These are phyloP conservation scores for Anolis sagrei DNA, from an alignment of 2,113 vertebrate species.

Conservation along the genomic window DNA sequence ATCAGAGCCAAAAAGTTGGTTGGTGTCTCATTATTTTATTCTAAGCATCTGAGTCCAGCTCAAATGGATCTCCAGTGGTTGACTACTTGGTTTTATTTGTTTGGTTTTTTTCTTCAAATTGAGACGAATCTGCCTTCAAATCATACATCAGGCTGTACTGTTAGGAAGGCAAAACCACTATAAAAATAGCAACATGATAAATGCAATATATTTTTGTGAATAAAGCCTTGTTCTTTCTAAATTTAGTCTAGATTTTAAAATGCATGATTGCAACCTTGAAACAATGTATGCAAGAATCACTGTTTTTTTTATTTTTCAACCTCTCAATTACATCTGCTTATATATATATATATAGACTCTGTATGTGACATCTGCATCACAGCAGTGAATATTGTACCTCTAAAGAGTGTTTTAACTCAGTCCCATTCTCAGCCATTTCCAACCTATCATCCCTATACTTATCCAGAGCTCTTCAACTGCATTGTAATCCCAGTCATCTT, in stretches of 20 bases:
- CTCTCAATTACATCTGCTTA: neutral
- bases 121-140: neutral
- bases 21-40: neutral
- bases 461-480: neutral
- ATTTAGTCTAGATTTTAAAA: constrained; percentile 25
- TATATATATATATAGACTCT: neutral
- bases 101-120: neutral
- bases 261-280: constrained; percentile 3
- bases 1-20: constrained; percentile 27
- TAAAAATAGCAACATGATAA: constrained; percentile 30
- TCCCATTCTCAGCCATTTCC: neutral
- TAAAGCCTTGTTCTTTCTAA: neutral
- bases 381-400: neutral
- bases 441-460: neutral
- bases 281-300: neutral
- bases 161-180: neutral
- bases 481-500: neutral
- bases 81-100: neutral
- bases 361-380: constrained; percentile 26
- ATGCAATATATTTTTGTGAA: neutral
- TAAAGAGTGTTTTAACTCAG: neutral
- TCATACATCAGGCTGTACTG: constrained; percentile 6
- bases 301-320: constrained; percentile 8
- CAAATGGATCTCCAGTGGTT: neutral
- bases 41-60: neutral